Conservation (phyloP, 2,888 invertebrate species). For the Machimus rusticus region DNA sequence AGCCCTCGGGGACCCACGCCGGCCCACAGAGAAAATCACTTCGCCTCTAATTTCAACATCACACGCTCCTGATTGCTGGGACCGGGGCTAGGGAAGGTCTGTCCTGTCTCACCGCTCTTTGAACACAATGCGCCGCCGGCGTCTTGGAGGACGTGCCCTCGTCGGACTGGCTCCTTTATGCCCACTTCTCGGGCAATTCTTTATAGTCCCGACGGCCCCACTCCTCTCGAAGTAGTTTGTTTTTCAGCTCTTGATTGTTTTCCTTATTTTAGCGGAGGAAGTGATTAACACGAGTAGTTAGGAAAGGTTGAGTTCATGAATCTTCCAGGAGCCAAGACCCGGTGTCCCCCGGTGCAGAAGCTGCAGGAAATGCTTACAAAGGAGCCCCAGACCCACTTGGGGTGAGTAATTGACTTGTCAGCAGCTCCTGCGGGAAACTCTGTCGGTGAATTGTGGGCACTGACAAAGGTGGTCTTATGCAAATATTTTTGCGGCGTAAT, state of each 20-base stretch:
- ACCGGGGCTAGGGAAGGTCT: conserved; percentile 8
- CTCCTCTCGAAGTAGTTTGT: conserved; percentile 41
- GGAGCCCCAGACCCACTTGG: background rate
- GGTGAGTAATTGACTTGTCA: conserved; percentile 33
- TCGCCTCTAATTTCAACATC: conserved; percentile 31
- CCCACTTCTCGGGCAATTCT: background rate
- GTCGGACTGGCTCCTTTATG: background rate
- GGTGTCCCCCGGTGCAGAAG: conserved; percentile 17
- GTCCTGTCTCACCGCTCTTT: conserved; percentile 29
- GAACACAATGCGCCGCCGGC: conserved; percentile 37
- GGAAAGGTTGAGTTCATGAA: conserved; percentile 30
- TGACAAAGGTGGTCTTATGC: background rate
- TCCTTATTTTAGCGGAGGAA: conserved; percentile 42
- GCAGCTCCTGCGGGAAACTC: background rate
- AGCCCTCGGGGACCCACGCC: conserved; percentile 24
- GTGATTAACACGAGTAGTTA: conserved; percentile 45
- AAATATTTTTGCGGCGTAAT: background rate
- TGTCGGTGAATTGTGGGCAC: background rate
- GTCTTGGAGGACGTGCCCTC: background rate
- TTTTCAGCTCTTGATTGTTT: conserved; percentile 46
- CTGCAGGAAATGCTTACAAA: background rate
- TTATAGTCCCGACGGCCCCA: background rate
- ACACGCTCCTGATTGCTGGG: conserved; percentile 39
- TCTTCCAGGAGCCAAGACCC: background rate
- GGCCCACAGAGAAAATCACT: conserved; percentile 19